Base-by-base conservation (phyloP, 2,797 vertebrate species). In the Gymnodraco acuticeps region DNA sequence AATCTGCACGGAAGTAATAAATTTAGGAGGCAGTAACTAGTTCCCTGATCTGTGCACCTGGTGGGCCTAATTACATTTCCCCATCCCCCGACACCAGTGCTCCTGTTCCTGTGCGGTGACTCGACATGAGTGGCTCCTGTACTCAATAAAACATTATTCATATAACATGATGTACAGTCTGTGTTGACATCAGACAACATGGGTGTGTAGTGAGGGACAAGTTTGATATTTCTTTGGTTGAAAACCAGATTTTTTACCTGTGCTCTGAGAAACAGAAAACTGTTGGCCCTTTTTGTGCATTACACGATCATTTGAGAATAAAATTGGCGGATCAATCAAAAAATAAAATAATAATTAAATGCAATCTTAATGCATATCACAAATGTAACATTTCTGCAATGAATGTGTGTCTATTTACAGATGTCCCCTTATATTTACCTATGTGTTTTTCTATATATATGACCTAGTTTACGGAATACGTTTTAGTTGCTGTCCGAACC, bases 1-100 rank as follows among this genome's bases (percentile, higher is more conserved):
- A 96, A 97, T 96, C 94, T 93, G 88, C 93, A 76, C 91, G 96
- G 98, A 99, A 98, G 97, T 95, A 97, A 96, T 99, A 98, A 96
- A 97, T 97, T 97, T 96, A 95, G 89, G 95, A 95, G 96, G 95
- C 95, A 91, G 96, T 97, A 96, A 95, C 95, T 95, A 92, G 96
- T 94, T 93, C 93, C 95, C 88, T 93, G 92, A 95, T 92, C 91
- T 93, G 94, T 96, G 96, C 97, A 98, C 97, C 97, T 99, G 97
- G 97, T 95, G 68, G 5, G 92, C 94, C 96, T 99, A 99, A 99
- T 99, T 98, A 96, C 96, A 96, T 96, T 80, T 86, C 86, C 85
- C 94, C 91, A 90, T 76, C 81, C 77, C 77, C 88, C 67, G 58
- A 90, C 88, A 89, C 78, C 74, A 50, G 60, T 47, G 84, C 87